Evolutionary conservation across 2,888 invertebrate genomes (phyloP).

Genomic region (Dorcus parallelipipedus): DNA sequence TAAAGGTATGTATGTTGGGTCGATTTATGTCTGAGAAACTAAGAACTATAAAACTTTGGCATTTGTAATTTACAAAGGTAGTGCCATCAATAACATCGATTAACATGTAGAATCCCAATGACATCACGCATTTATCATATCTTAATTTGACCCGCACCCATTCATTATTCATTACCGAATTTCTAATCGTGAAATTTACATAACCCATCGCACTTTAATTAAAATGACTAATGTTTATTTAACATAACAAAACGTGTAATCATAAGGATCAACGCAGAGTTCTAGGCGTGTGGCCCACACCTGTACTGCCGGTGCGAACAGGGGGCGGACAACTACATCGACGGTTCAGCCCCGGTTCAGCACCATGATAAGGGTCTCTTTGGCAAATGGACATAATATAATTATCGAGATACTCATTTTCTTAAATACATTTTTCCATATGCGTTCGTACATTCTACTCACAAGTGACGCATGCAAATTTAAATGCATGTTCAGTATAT

Average conservation of each 20-base stretch:
- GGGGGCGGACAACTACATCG: constrained; percentile 28
- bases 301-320: constrained; percentile 35
- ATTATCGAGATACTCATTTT: background rate
- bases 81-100: constrained; percentile 30
- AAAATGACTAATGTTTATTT: constrained; percentile 49
- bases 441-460: no score
- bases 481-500: no score
- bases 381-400: background rate
- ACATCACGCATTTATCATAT: constrained; percentile 41
- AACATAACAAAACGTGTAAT: constrained; percentile 49
- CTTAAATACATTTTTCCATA: background rate
- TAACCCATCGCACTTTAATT: constrained; percentile 46
- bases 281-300: constrained; percentile 43
- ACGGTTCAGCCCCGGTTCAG: constrained; percentile 19
- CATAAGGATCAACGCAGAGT: constrained; percentile 43
- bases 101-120: constrained; percentile 29
- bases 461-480: no score
- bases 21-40: no score
- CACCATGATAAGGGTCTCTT: constrained; percentile 21
- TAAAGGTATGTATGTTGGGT: no score
- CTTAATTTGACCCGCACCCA: constrained; percentile 42
- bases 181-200: constrained; percentile 39
- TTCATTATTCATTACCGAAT: constrained; percentile 37
- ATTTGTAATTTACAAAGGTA: background rate
- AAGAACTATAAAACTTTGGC: no score